These are phyloP conservation scores for Ptychodera flava DNA, from an alignment of 35 echinoderm and acorn worm genomes.

Conservation along the genomic window DNA sequence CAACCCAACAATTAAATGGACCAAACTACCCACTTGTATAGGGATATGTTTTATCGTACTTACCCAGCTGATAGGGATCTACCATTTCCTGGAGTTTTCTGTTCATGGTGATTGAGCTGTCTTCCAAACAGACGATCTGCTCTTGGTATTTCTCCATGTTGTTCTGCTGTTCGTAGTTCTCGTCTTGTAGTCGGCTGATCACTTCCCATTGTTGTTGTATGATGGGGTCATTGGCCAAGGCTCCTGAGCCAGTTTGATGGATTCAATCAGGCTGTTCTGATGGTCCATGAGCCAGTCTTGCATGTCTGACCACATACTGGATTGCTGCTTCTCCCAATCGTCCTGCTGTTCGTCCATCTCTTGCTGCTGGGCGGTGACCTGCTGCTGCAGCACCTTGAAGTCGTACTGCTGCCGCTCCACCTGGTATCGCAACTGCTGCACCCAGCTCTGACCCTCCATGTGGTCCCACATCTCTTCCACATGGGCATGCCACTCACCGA, in stretches of 20 bases:
- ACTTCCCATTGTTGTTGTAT: not conserved
- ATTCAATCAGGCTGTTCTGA: not conserved
- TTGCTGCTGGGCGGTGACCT: not conserved
- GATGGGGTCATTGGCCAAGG: not conserved
- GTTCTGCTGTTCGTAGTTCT: not conserved
- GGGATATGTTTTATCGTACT: too few relatives aligned
- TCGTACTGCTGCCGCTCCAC: not conserved
- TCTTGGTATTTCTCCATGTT: not conserved
- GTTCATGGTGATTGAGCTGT: not conserved
- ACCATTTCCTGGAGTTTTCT: too few relatives aligned
- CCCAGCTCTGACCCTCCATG: not conserved
- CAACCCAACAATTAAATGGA: too few relatives aligned
- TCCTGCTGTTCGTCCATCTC: not conserved
- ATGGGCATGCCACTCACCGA: not conserved
- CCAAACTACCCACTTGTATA: too few relatives aligned
- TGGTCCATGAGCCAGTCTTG: not conserved
- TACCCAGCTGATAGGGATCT: too few relatives aligned
- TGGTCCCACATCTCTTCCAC: not conserved
- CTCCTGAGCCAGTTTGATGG: not conserved
- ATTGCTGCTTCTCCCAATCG: not conserved
- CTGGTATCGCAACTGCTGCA: not conserved
- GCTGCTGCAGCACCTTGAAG: not conserved
- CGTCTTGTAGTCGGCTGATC: not conserved
- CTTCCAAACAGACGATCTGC: not conserved
- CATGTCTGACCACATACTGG: not conserved